Percentiles rank a stretch among this genome's conserved stretches.
Conservation (phyloP, 2,113 vertebrate species). For the Xyliphius kryptos region DNA sequence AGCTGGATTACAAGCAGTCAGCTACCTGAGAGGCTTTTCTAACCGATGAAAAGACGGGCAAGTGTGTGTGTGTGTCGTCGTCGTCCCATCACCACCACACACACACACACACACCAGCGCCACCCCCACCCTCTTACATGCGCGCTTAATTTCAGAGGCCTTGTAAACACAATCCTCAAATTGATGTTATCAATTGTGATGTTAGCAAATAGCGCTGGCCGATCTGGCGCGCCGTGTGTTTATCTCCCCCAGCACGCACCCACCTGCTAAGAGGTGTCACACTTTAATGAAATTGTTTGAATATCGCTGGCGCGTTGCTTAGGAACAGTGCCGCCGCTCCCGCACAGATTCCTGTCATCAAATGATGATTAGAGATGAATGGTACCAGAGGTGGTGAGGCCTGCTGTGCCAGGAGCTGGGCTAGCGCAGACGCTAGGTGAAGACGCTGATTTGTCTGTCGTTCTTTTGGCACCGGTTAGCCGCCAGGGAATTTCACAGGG, state of each 20-base stretch:
- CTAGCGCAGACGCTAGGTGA: conserved; percentile 5
- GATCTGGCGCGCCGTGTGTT: conserved; percentile 90
- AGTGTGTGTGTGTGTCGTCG: background rate
- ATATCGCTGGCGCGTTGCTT: conserved; percentile 94
- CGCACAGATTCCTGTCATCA: conserved; percentile 93
- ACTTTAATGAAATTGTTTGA: conserved; percentile 99
- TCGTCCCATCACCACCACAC: too few species aligned
- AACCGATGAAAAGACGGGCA: background rate
- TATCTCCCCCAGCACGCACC: conserved; percentile 95
- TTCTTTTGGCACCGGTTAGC: conserved; percentile 42
- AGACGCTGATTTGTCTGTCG: conserved; percentile 42
- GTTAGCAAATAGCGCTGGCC: conserved; percentile 96
- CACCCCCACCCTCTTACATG: conserved; percentile 33
- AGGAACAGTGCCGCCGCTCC: conserved; percentile 90
- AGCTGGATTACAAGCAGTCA: conserved; percentile 1
- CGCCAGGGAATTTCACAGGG: conserved; percentile 41
- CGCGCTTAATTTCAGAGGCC: conserved; percentile 76
- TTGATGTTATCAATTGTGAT: conserved; percentile 96
- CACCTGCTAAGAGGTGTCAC: conserved; percentile 99
- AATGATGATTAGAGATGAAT: conserved; percentile 98
- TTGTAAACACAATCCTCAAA: conserved; percentile 87
- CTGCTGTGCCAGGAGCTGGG: conserved; percentile 23
- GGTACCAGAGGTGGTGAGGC: conserved; percentile 24
- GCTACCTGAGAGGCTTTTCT: conserved; percentile 30
- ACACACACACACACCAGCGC: too few species aligned